Percentiles rank a stretch among this genome's conserved stretches.
Evolutionary conservation across 2,113 vertebrate species (phyloP).

Genomic region (Micronycteris hirsuta): DNA sequence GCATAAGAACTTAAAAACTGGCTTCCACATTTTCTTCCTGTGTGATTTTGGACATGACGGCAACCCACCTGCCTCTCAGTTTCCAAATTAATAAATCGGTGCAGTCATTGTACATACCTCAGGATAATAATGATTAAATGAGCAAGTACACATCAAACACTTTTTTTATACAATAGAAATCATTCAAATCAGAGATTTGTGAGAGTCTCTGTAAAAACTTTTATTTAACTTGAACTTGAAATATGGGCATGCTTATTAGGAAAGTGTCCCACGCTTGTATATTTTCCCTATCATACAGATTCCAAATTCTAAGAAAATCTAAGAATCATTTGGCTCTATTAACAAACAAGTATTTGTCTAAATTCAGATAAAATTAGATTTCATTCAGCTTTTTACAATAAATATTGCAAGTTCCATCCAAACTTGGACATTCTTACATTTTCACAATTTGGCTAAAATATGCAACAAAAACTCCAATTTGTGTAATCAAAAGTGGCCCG

Average conservation of each 20-base stretch:
- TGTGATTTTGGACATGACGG: not conserved
- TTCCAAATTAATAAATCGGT: not conserved
- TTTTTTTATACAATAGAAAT: not conserved
- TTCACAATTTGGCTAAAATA: not conserved
- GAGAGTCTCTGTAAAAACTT: not conserved
- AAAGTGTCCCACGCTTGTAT: not conserved
- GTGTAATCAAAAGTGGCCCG: not conserved
- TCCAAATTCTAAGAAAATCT: not conserved
- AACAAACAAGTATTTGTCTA: not conserved
- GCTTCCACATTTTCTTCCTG: not conserved
- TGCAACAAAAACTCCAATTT: not conserved
- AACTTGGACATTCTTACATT: not conserved
- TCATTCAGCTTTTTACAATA: not conserved
- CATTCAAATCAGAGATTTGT: not conserved
- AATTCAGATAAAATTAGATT: not conserved
- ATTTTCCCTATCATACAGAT: not conserved
- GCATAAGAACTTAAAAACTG: not conserved
- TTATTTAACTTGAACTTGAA: not conserved
- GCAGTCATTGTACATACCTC: not conserved
- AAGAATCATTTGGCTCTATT: not conserved
- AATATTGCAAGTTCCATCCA: not conserved
- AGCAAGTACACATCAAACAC: not conserved
- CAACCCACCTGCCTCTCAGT: not conserved
- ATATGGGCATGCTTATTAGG: not conserved
- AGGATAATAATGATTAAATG: not conserved